Conservation (phyloP, 2,797 vertebrate genomes). For the Myiotriccus ornatus region DNA sequence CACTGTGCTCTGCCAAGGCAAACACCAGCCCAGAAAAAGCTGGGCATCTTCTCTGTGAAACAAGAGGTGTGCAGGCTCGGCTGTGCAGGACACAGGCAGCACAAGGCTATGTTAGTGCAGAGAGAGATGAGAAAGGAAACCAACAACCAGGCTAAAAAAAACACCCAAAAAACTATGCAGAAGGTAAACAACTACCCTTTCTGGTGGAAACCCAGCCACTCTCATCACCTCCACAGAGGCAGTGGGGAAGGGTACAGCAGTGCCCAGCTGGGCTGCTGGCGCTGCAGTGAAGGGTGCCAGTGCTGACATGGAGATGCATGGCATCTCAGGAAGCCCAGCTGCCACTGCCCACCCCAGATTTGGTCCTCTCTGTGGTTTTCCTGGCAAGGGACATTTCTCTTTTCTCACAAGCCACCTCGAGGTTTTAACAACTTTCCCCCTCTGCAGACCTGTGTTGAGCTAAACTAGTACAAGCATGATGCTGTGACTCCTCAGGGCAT, state of each 20-base stretch:
- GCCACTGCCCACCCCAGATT: fast-evolving
- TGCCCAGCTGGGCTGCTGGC: not conserved
- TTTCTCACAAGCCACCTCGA: not conserved
- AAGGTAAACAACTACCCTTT: not conserved
- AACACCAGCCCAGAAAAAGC: not conserved
- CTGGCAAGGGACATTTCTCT: not conserved
- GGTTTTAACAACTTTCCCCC: not conserved
- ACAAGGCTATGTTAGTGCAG: fast-evolving
- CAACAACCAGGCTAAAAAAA: not conserved
- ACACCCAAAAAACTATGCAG: not conserved
- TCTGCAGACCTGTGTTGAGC: not conserved
- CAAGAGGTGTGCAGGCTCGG: fast-evolving
- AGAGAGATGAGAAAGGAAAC: slow-evolving; percentile 17
- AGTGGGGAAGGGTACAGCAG: fast-evolving
- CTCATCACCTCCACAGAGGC: not conserved
- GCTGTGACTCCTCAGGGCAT: fast-evolving
- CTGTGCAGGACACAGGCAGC: fast-evolving
- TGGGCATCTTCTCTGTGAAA: not conserved
- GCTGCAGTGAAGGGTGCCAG: fast-evolving
- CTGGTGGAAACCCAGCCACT: not conserved
- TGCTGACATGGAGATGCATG: not conserved
- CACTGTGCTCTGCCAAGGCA: not conserved
- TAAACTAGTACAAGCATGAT: not conserved
- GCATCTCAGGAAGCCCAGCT: not conserved
- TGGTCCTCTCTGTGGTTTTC: not conserved